phyloP scores from a whole-genome alignment of 1,140 invertebrate genomes.

The Chelonus insularis region DNA sequence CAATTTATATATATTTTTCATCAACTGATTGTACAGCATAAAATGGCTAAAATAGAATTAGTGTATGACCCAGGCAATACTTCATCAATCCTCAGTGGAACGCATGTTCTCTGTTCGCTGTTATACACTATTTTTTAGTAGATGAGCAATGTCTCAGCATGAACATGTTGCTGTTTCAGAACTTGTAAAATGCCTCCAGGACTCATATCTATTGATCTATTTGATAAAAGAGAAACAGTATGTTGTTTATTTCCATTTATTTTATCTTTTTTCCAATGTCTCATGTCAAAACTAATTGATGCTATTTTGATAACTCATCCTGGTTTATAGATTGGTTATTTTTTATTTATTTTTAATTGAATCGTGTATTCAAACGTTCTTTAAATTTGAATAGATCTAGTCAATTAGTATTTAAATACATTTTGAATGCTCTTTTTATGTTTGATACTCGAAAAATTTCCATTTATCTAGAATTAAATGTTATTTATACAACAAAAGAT shows the following conservation, averaged over 20 bases:
- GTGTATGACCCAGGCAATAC: not conserved
- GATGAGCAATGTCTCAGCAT: slow-evolving; percentile 19
- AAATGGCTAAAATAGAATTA: too few relatives aligned
- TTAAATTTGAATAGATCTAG: too few relatives aligned
- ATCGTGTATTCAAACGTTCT: too few relatives aligned
- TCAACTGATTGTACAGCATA: too few relatives aligned
- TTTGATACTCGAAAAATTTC: too few relatives aligned
- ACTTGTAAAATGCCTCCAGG: not conserved
- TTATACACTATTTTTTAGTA: slow-evolving; percentile 8
- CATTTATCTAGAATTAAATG: too few relatives aligned
- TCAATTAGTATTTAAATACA: too few relatives aligned
- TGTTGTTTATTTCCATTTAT: not conserved
- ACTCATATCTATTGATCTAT: not conserved
- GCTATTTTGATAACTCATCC: not conserved
- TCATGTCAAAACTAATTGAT: not conserved
- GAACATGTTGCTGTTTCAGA: slow-evolving; percentile 18
- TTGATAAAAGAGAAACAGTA: not conserved
- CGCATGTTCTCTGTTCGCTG: not conserved
- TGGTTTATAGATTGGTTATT: not conserved
- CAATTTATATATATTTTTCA: too few relatives aligned
- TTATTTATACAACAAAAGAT: too few relatives aligned
- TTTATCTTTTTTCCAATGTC: not conserved
- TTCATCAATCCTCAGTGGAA: not conserved
- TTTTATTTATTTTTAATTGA: not conserved
- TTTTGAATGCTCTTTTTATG: too few relatives aligned